phyloP scores from a whole-genome alignment of 2,113 vertebrate genomes.

The Lepidothrix coronata region DNA sequence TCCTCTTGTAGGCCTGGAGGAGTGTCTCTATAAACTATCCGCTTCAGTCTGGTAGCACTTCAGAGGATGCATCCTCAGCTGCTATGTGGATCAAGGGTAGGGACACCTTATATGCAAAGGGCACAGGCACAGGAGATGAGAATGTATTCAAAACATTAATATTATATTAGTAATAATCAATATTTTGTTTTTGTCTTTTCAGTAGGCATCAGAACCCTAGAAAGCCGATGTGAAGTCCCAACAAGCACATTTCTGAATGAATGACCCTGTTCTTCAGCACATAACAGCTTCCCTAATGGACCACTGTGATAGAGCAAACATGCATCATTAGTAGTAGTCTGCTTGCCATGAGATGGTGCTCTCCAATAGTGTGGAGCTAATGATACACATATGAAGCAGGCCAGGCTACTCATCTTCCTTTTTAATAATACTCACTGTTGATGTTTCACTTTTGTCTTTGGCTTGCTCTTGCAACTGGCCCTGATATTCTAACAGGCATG shows the following conservation, averaged over 20 bases:
- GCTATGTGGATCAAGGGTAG: background rate
- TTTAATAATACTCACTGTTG: slow-evolving; percentile 36
- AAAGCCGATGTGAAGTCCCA: background rate
- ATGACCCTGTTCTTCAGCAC: slow-evolving; percentile 51
- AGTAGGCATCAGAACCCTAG: slow-evolving; percentile 64
- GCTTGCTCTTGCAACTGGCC: background rate
- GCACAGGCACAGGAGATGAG: background rate
- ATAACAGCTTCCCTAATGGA: slow-evolving; percentile 65
- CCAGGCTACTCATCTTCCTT: slow-evolving; percentile 25
- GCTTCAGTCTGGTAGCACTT: background rate
- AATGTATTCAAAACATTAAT: background rate
- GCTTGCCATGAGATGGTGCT: slow-evolving; percentile 60
- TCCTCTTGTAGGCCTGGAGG: background rate
- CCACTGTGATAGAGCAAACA: slow-evolving; percentile 73
- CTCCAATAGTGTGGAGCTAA: slow-evolving; percentile 25
- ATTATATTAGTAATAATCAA: background rate
- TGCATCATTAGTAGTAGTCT: slow-evolving; percentile 56
- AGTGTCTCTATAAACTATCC: background rate
- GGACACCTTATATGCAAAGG: background rate
- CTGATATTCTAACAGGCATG: background rate
- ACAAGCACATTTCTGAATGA: slow-evolving; percentile 53
- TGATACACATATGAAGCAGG: background rate
- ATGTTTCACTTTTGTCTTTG: slow-evolving; percentile 13
- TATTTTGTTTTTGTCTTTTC: background rate
- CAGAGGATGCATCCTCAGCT: background rate